Percentiles rank a stretch among this genome's conserved stretches.
phyloP scores from a whole-genome alignment of 2,113 vertebrate genomes.

The Triplophysa tibetana region DNA sequence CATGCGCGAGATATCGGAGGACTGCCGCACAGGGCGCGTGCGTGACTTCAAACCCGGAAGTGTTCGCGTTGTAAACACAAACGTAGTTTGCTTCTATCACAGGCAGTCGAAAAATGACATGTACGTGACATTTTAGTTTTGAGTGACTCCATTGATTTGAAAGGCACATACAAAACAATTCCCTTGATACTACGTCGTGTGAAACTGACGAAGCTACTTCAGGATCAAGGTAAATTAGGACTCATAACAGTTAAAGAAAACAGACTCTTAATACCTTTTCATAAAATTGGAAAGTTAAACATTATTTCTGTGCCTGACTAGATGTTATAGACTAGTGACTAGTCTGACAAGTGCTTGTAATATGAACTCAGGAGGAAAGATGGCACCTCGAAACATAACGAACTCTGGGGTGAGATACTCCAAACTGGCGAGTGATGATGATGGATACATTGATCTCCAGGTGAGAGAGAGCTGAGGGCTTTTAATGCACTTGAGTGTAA shows the following conservation, averaged over 20 bases:
- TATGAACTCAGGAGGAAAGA: constrained; percentile 65
- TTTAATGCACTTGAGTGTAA: background rate
- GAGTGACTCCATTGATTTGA: background rate
- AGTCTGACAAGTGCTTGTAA: too few relatives aligned
- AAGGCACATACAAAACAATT: background rate
- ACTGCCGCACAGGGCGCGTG: background rate
- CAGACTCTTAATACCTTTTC: background rate
- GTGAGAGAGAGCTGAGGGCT: constrained; percentile 62
- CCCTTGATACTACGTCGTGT: background rate
- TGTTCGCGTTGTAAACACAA: background rate
- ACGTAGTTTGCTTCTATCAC: too few relatives aligned
- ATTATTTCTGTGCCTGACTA: background rate
- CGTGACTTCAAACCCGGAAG: constrained; percentile 1
- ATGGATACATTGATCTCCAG: constrained; percentile 97
- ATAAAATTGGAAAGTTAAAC: background rate
- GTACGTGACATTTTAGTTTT: background rate
- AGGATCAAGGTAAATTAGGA: background rate
- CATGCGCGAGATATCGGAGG: background rate
- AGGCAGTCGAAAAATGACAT: background rate
- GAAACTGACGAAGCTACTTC: background rate
- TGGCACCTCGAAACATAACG: constrained; percentile 83
- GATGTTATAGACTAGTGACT: too few relatives aligned
- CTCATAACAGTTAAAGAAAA: background rate
- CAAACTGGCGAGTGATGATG: constrained; percentile 86
- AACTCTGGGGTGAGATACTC: constrained; percentile 87